These are phyloP conservation scores for Montipora capricornis DNA, from an alignment of 64 coral and sea anemone species.

Conservation along the genomic window DNA sequence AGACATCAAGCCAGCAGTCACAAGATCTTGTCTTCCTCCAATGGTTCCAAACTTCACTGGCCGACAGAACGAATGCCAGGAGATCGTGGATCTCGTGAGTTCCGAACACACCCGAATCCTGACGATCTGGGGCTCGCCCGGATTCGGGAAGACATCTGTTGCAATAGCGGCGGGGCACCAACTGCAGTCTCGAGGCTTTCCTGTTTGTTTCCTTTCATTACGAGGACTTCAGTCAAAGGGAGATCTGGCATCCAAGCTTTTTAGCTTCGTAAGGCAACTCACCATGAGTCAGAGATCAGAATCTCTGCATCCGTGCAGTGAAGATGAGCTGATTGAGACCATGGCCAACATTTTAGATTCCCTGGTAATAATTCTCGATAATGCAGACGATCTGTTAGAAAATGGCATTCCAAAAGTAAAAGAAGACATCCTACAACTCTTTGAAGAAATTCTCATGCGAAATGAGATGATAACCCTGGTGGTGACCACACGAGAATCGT, in stretches of 20 bases:
- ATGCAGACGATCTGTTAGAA: slow-evolving; percentile 47
- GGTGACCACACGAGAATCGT: background rate
- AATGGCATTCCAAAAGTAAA: background rate
- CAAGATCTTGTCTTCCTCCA: background rate
- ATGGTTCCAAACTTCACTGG: slow-evolving; percentile 43
- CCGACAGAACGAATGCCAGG: slow-evolving; percentile 36
- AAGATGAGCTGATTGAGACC: background rate
- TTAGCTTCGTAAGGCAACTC: background rate
- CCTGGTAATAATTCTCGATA: slow-evolving; percentile 26
- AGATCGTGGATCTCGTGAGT: background rate
- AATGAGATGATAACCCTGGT: background rate
- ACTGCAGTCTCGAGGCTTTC: slow-evolving; percentile 22
- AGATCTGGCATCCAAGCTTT: background rate
- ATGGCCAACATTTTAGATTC: background rate
- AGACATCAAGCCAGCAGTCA: background rate
- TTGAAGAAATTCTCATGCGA: slow-evolving; percentile 29
- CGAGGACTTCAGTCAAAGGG: slow-evolving; percentile 24
- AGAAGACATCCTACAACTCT: background rate
- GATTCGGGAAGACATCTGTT: slow-evolving; percentile 65
- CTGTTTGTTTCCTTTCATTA: slow-evolving; percentile 50
- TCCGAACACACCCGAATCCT: background rate
- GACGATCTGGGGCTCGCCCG: slow-evolving; percentile 52
- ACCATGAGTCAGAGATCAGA: no score
- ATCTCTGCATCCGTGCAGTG: background rate
- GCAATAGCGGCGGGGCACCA: slow-evolving; percentile 31